phyloP scores from a whole-genome alignment of 1,140 invertebrate species.

The Aphis craccivora region DNA sequence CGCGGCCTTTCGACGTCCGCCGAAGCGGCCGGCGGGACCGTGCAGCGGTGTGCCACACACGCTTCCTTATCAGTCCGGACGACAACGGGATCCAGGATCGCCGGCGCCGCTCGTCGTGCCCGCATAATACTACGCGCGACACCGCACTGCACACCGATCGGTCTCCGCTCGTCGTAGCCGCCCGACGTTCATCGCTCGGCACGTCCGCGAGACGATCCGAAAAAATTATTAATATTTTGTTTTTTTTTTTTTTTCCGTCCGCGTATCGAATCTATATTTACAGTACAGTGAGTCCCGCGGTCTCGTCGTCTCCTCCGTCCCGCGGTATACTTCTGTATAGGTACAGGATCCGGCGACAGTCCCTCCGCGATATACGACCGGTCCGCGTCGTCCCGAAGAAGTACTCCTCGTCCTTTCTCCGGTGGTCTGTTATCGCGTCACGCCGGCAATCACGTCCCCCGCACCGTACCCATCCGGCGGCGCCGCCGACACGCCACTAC shows the following conservation, averaged over 20 bases:
- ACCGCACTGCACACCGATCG: neutral
- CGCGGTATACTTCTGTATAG: too few relatives aligned
- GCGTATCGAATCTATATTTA: neutral
- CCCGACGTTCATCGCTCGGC: neutral
- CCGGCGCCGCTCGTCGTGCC: neutral
- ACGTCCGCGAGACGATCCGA: neutral
- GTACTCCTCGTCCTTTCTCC: neutral
- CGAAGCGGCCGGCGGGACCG: neutral
- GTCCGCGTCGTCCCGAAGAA: too few relatives aligned
- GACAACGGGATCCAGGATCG: conserved; percentile 44
- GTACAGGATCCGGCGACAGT: too few relatives aligned
- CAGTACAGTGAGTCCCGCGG: neutral
- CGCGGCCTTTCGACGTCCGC: conserved; percentile 22
- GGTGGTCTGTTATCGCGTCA: neutral
- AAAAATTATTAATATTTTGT: neutral
- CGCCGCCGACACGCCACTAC: neutral
- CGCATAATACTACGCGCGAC: neutral
- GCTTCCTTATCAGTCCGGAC: conserved; percentile 49
- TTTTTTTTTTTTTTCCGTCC: neutral
- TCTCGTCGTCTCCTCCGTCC: neutral
- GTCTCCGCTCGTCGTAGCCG: neutral
- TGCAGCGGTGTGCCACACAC: neutral
- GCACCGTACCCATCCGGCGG: neutral
- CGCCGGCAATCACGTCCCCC: neutral
- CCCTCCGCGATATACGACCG: too few relatives aligned